Evolutionary conservation across 1,140 invertebrate species (phyloP).

Genomic region (Calosoma granatense): DNA sequence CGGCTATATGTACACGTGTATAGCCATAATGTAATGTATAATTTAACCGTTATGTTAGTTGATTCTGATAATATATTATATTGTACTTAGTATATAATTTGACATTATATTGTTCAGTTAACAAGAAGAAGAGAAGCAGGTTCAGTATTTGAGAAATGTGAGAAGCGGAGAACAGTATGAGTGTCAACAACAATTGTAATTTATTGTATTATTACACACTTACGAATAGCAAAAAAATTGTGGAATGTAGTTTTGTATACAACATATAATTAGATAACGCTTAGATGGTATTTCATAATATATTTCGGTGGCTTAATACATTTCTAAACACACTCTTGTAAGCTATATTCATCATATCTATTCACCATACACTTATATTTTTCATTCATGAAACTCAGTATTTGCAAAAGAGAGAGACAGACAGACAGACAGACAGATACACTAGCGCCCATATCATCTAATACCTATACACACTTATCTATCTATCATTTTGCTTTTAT

Average conservation of each 20-base stretch:
- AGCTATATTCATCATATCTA: neutral
- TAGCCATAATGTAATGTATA: neutral
- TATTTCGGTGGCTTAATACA: neutral
- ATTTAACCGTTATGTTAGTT: neutral
- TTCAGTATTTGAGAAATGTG: neutral
- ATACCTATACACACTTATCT: no score
- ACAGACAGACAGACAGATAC: no score
- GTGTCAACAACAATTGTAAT: neutral
- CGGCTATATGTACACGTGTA: neutral
- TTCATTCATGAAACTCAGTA: conserved; percentile 1
- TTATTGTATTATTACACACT: neutral
- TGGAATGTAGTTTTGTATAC: conserved; percentile 4
- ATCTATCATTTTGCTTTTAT: no score
- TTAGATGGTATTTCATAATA: neutral
- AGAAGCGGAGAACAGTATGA: neutral
- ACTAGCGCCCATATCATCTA: neutral
- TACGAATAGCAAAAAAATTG: neutral
- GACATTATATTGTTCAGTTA: neutral
- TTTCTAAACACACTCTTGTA: neutral
- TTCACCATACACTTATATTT: neutral
- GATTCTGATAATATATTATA: neutral
- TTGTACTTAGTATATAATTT: neutral
- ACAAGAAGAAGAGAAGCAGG: neutral
- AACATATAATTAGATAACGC: neutral
- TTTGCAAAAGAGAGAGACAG: neutral